Evolutionary conservation across 2,888 invertebrate species (phyloP).

Genomic region (Eilema depressum): DNA sequence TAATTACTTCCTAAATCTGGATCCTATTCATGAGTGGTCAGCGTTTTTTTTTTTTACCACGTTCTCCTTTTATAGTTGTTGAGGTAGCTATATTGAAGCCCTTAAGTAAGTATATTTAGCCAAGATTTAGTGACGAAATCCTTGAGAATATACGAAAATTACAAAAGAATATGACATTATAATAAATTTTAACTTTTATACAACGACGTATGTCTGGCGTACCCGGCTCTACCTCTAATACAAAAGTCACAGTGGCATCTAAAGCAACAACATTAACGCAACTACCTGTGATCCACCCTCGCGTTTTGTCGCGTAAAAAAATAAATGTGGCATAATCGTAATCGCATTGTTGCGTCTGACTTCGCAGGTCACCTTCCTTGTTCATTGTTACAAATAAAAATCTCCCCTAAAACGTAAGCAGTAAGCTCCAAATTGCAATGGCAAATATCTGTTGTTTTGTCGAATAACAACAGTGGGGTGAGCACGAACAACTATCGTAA

Average conservation of each 20-base stretch:
- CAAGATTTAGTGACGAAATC: background rate
- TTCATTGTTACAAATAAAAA: constrained; percentile 24
- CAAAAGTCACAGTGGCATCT: constrained; percentile 15
- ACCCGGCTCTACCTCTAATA: background rate
- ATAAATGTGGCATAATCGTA: constrained; percentile 59
- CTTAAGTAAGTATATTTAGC: background rate
- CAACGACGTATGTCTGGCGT: background rate
- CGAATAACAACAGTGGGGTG: constrained; percentile 29
- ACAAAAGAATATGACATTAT: background rate
- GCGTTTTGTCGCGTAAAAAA: constrained; percentile 61
- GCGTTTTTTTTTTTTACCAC: background rate
- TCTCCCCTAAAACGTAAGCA: constrained; percentile 3
- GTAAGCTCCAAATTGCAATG: constrained; percentile 30
- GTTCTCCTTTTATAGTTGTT: no score
- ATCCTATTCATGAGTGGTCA: background rate
- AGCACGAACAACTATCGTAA: no score
- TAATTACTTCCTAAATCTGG: background rate
- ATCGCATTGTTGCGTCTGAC: constrained; percentile 58
- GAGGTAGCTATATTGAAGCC: background rate
- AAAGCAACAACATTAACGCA: constrained; percentile 38
- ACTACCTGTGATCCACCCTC: constrained; percentile 52
- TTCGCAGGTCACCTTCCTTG: constrained; percentile 56
- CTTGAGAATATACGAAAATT: background rate
- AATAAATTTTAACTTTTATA: background rate
- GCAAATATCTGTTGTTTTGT: constrained; percentile 40